Conservation (phyloP, 2,888 invertebrate genomes). For the Lottia gigantea region DNA sequence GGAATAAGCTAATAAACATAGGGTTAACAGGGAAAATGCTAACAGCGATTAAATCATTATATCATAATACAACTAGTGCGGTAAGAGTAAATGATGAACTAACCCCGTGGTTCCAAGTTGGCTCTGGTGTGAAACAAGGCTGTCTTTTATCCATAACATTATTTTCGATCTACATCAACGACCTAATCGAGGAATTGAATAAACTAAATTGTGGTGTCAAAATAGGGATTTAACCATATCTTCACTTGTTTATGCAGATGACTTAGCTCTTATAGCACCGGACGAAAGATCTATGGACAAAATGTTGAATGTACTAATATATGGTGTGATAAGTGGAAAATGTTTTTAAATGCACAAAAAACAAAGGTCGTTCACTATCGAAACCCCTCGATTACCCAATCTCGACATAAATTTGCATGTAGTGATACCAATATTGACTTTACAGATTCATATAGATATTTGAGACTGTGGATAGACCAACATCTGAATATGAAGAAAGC, state of each 20-base stretch:
- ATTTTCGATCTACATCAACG: slow-evolving; percentile 1
- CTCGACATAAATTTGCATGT: slow-evolving; percentile 2
- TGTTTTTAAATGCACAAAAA: not conserved
- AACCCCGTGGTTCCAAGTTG: not conserved
- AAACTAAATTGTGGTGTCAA: not conserved
- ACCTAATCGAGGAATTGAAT: slow-evolving; percentile 5
- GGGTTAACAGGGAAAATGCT: not conserved
- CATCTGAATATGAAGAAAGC: not conserved
- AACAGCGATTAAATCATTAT: not conserved
- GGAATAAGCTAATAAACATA: not conserved
- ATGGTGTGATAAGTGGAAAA: slow-evolving; percentile 6
- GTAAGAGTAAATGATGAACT: not conserved
- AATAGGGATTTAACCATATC: not conserved
- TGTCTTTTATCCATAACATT: not conserved
- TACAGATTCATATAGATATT: not conserved
- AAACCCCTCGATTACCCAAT: not conserved
- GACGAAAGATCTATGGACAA: not conserved
- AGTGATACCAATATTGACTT: not conserved
- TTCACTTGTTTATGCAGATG: not conserved
- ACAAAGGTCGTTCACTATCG: slow-evolving; percentile 13
- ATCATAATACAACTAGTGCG: not conserved
- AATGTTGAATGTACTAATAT: not conserved
- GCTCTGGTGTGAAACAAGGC: slow-evolving; percentile 3
- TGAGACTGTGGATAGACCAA: not conserved
- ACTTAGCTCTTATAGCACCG: slow-evolving; percentile 1